These are phyloP conservation scores for Rotaria sp. DNA, from an alignment of 2,888 invertebrate species.

Conservation along the genomic window DNA sequence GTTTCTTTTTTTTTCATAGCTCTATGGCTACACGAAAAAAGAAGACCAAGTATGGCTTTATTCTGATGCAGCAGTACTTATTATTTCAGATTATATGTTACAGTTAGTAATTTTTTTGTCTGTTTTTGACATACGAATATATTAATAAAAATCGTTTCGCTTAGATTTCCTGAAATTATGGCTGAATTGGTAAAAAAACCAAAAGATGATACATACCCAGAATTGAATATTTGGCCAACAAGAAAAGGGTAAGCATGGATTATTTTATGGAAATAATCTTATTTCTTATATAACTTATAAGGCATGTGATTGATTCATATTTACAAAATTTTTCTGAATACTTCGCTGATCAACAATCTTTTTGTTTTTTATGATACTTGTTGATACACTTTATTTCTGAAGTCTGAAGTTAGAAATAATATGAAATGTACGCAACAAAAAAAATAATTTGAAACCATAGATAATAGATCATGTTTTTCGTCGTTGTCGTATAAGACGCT, in stretches of 20 bases:
- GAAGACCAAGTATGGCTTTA: neutral
- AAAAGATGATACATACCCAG: conserved; percentile 7
- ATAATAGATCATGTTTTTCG: too few species aligned
- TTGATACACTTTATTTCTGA: too few species aligned
- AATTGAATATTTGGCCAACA: neutral
- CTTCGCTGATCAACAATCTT: too few species aligned
- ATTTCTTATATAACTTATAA: neutral
- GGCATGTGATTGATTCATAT: too few species aligned
- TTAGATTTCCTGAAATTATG: conserved; percentile 21
- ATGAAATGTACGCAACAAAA: too few species aligned
- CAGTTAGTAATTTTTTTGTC: neutral
- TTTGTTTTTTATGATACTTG: too few species aligned
- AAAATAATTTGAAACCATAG: too few species aligned
- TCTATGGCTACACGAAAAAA: conserved; percentile 26
- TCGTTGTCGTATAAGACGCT: too few species aligned
- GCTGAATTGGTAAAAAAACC: neutral
- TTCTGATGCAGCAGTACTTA: neutral
- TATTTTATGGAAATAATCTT: neutral
- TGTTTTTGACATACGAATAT: too few species aligned
- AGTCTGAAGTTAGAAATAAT: too few species aligned
- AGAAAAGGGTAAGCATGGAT: neutral
- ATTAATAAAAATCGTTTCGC: too few species aligned
- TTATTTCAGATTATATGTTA: neutral
- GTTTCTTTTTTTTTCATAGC: neutral
- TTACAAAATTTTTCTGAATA: too few species aligned